These are phyloP conservation scores for Peromyscus maniculatus DNA, from an alignment of 2,113 vertebrate genomes.

Conservation along the genomic window DNA sequence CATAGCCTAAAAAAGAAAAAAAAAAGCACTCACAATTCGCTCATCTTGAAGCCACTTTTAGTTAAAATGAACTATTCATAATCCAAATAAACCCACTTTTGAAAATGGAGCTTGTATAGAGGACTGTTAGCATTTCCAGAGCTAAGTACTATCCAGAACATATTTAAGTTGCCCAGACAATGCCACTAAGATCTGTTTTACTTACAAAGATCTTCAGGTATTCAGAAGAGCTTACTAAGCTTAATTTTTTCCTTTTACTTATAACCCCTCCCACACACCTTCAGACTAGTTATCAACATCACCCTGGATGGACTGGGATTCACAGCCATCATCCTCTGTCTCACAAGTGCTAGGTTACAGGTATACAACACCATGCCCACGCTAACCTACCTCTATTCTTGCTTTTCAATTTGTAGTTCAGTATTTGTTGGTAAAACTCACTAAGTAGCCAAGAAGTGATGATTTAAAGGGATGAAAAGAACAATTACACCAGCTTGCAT, in stretches of 20 bases:
- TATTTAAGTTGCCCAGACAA: constrained; percentile 48
- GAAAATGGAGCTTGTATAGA: neutral
- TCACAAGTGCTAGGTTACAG: neutral
- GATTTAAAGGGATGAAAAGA: neutral
- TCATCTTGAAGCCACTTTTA: neutral
- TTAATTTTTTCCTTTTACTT: constrained; percentile 76
- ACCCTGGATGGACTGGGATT: neutral
- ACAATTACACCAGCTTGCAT: neutral
- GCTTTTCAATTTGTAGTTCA: neutral
- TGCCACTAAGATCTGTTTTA: constrained; percentile 44
- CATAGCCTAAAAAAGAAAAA: constrained; percentile 91
- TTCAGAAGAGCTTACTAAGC: constrained; percentile 79
- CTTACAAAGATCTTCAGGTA: constrained; percentile 82
- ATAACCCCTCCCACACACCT: neutral
- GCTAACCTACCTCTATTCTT: neutral
- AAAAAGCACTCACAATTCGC: constrained; percentile 8
- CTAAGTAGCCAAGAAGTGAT: neutral
- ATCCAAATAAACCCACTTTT: neutral
- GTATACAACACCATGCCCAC: too few relatives aligned
- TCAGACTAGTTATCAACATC: neutral
- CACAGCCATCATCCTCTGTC: neutral
- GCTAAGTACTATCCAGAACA: neutral
- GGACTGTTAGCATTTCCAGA: neutral
- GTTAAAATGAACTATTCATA: neutral
- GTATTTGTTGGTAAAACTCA: neutral